Conservation (phyloP, 2,113 vertebrate species). For the Podocnemis expansa region DNA sequence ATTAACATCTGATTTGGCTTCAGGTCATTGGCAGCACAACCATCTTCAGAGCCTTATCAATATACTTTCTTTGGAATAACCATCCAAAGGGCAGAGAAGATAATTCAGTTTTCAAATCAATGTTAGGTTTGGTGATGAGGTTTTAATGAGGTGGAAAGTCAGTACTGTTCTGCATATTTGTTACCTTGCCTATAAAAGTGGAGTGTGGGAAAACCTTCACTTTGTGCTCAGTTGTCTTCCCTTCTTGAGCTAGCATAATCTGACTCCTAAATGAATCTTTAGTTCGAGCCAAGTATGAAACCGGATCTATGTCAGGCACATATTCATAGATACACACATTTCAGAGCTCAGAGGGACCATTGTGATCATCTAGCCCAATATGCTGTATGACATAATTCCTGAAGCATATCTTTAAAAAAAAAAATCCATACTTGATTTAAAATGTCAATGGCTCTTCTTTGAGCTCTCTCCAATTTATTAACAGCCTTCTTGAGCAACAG, state of each 20-base stretch:
- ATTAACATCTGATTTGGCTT: not conserved
- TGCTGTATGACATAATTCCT: not conserved
- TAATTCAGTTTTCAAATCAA: not conserved
- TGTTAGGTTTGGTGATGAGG: not conserved
- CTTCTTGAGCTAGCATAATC: not conserved
- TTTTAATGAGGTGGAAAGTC: not conserved
- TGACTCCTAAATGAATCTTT: not conserved
- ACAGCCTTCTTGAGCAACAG: not conserved
- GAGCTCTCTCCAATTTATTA: not conserved
- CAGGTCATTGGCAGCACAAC: not conserved
- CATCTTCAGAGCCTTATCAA: not conserved
- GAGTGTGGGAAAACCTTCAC: not conserved
- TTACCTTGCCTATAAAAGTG: not conserved
- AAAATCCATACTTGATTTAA: not conserved
- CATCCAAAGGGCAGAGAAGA: not conserved
- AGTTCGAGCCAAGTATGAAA: not conserved
- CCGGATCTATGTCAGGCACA: no score
- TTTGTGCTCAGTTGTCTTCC: not conserved
- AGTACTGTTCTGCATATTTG: not conserved
- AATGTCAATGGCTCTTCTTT: not conserved
- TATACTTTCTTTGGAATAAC: not conserved
- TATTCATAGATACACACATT: no score
- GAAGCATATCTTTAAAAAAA: not conserved
- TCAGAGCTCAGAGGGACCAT: no score
- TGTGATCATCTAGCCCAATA: no score